Conservation (phyloP, 1,140 invertebrate species). For the Trinorchestia longiramus region DNA sequence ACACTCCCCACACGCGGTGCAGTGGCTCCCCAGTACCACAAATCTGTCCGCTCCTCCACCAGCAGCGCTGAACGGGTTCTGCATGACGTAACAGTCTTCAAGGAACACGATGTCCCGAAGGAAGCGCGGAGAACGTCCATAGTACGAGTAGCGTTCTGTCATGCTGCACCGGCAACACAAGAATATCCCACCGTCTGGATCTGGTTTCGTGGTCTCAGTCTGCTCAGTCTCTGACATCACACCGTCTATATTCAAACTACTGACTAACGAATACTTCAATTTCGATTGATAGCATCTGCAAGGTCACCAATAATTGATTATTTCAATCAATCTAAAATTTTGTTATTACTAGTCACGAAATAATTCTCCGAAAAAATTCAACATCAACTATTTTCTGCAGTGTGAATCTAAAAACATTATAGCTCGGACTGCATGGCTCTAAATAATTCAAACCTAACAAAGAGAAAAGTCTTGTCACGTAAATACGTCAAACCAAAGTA, state of each 20-base stretch:
- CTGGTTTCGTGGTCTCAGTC: not conserved
- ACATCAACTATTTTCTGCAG: not conserved
- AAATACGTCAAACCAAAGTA: too few species aligned
- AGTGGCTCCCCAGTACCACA: conserved; percentile 50
- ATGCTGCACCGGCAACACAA: conserved; percentile 8
- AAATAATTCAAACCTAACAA: not conserved
- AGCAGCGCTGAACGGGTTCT: not conserved
- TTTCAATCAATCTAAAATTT: not conserved
- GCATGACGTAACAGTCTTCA: conserved; percentile 55
- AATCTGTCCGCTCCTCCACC: not conserved
- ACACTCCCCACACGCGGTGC: not conserved
- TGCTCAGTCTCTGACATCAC: not conserved
- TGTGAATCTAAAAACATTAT: too few species aligned
- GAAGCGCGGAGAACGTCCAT: conserved; percentile 5
- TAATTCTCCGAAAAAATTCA: not conserved
- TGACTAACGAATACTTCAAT: not conserved
- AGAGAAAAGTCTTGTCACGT: not conserved
- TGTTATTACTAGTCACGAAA: too few species aligned
- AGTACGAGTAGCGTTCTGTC: conserved; percentile 36
- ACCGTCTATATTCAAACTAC: not conserved
- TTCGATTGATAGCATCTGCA: not conserved
- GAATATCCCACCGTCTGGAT: conserved; percentile 1
- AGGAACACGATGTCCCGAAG: conserved; percentile 10
- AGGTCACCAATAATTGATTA: not conserved
- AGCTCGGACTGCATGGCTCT: not conserved